Base-by-base conservation (phyloP, 1,140 invertebrate species). In the Bombyx mandarina region DNA sequence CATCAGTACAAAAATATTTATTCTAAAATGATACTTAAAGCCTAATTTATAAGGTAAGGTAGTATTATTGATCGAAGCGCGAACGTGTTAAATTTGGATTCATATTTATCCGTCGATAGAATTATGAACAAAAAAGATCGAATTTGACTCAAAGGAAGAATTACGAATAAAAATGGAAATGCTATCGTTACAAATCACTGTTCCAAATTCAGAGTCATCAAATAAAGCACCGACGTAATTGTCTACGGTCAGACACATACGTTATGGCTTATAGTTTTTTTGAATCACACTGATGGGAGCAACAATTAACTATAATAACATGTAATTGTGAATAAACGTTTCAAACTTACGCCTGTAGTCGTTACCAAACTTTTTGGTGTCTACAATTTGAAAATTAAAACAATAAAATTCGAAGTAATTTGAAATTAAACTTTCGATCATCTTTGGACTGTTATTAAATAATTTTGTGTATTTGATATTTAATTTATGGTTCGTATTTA, bases 281-380 rank as follows among this genome's bases (percentile, higher is more conserved):
- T 18, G 48, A 50, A 50, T 68, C 68, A 71, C 65, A 12, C 66
- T 73, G 73, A 72, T 75, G 57, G 63, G 60, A 55, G 50, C 51
- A 67, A 64, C 66, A 78, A 78, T 78, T 78, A 78, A 69, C 52
- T 76, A 47, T 78, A 78, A 78, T 76, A 75, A 71, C 66, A 73
- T 58, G 62, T 68, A 73, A 75, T 77, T 57, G 64, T 60, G 60
- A 50, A 22, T 22, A 50, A 50, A 50, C 48, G 26, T 35, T 35
- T 35, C 2, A 35, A 35, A 35, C 26, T 35, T 35, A 35, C 26
- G 26, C 26, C 26, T 35, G 2, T 35, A 5, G 26, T 35, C 26
- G 48, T 50, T 50, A 47, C 48, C 7, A 26, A 50, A 50, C 48
- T 12, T 12, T 50, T 18, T 22, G 12, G 12, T 50, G 48, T 22